A percentile compares a stretch with the other conserved stretches of the same genome.
Evolutionary conservation across 2,797 vertebrate genomes (phyloP).

Genomic region (Dermochelys coriacea): DNA sequence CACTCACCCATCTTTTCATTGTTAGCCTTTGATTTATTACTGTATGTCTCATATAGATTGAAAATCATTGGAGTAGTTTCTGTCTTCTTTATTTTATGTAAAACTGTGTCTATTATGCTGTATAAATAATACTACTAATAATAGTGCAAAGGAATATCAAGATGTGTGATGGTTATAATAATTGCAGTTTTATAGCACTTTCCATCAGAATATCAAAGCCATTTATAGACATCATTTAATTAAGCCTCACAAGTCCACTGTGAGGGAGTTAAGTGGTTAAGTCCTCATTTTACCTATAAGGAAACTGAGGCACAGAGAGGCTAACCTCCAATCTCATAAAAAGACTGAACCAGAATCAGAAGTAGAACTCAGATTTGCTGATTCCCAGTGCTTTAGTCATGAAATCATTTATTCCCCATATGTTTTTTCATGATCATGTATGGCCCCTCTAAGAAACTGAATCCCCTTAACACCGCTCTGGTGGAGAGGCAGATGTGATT

Average conservation of each 20-base stretch:
- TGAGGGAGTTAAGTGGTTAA: not conserved
- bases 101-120: not conserved
- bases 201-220: not conserved
- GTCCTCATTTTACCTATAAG: not conserved
- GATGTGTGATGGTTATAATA: not conserved
- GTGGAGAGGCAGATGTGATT: not conserved
- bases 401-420: not conserved
- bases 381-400: not conserved
- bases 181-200: not conserved
- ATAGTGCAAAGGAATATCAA: slow-evolving; percentile 5
- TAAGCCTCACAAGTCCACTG: not conserved
- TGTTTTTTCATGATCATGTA: not conserved
- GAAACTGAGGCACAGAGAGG: not conserved
- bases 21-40: not conserved
- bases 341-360: not conserved
- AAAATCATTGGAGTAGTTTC: not conserved
- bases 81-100: not conserved
- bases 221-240: not conserved
- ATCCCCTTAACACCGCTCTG: not conserved
- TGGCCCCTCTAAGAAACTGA: not conserved
- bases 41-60: not conserved
- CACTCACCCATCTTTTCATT: not conserved
- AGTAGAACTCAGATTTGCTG: not conserved
- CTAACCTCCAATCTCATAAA: not conserved
- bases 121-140: not conserved